Conservation (phyloP, 2,113 vertebrate genomes). For the Gallinago media region DNA sequence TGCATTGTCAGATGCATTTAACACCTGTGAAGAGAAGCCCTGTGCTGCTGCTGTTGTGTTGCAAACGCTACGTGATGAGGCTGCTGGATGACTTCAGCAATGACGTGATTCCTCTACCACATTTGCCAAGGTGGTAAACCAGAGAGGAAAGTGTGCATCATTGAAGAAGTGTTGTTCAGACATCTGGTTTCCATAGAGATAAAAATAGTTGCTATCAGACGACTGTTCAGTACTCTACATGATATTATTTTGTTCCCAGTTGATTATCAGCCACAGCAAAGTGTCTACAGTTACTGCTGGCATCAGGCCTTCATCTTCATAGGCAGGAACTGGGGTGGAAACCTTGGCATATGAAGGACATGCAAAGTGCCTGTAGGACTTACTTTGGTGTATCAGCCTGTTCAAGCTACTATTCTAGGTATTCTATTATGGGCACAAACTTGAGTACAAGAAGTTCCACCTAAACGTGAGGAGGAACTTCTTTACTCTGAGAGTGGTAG, state of each 20-base stretch:
- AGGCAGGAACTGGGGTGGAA: neutral
- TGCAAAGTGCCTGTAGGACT: neutral
- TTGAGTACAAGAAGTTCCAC: no score
- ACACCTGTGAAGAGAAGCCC: neutral
- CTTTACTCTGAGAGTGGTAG: no score
- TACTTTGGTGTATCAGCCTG: neutral
- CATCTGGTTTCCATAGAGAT: conserved; percentile 3
- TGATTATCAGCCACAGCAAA: neutral
- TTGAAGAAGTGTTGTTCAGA: neutral
- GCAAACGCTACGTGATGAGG: neutral
- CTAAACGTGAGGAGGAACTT: no score
- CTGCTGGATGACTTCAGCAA: neutral
- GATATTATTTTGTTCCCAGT: neutral
- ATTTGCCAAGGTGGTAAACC: conserved; percentile 8
- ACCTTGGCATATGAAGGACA: neutral
- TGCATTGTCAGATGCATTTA: neutral
- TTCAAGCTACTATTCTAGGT: neutral
- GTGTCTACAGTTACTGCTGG: neutral
- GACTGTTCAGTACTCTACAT: neutral
- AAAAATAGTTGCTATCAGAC: conserved; percentile 16
- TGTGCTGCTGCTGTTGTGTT: neutral
- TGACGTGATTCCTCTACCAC: neutral
- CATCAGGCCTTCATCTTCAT: neutral
- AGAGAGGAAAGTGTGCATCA: conserved; percentile 4
- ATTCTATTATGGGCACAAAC: no score